Conservation (phyloP, 2,113 vertebrate genomes). For the Heloderma charlesbogerti region DNA sequence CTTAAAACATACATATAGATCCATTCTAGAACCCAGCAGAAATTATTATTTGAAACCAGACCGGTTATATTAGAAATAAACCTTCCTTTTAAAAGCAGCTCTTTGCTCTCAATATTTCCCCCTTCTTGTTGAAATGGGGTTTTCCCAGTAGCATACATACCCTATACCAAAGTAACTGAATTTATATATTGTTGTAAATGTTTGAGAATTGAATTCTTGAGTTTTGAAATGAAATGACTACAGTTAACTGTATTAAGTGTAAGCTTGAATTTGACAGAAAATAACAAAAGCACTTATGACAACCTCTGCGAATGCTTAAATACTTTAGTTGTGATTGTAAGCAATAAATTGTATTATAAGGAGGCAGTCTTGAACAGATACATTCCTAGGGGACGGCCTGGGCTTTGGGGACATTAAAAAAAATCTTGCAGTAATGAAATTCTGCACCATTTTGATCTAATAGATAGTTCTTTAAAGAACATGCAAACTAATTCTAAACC, state of each 20-base stretch:
- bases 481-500: constrained; percentile 78
- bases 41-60: constrained; percentile 70
- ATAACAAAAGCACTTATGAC: constrained; percentile 86
- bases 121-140: constrained; percentile 73
- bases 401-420: constrained; percentile 87
- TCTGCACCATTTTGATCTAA: constrained; percentile 86
- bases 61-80: constrained; percentile 81
- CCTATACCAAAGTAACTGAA: constrained; percentile 81
- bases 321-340: constrained; percentile 87
- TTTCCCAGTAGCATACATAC: constrained; percentile 82
- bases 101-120: constrained; percentile 69
- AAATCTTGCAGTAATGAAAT: constrained; percentile 91
- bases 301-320: constrained; percentile 93
- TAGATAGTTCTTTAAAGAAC: constrained; percentile 79
- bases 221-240: constrained; percentile 97
- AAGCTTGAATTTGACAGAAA: constrained; percentile 87
- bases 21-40: constrained; percentile 67
- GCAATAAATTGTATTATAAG: constrained; percentile 94
- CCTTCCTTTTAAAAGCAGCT: constrained; percentile 76
- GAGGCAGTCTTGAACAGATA: constrained; percentile 80
- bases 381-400: constrained; percentile 80
- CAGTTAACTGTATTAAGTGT: constrained; percentile 93
- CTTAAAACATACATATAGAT: constrained; percentile 51
- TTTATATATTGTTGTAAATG: constrained; percentile 96
- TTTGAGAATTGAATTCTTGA: constrained; percentile 88